These are phyloP conservation scores for Pseudomugil tenellus DNA, from an alignment of 2,797 vertebrate species.

Conservation along the genomic window DNA sequence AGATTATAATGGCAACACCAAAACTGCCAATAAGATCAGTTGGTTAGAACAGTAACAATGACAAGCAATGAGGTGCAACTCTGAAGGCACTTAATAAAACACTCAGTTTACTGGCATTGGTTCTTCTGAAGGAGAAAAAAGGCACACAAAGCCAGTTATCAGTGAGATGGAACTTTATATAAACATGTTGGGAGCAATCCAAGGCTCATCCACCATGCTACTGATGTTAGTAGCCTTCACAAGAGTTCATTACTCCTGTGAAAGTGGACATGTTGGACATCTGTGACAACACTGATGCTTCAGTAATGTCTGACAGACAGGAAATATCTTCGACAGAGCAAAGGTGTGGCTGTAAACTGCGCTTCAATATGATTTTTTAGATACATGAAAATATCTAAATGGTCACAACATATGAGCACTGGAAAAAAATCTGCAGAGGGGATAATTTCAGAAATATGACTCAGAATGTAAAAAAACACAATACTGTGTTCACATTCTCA, in stretches of 20 bases:
- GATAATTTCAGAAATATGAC: background rate
- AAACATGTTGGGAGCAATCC: constrained; percentile 62
- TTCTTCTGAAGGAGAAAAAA: constrained; percentile 58
- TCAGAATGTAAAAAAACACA: background rate
- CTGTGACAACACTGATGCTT: constrained; percentile 69
- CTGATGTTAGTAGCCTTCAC: constrained; percentile 69
- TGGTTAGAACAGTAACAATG: constrained; percentile 20
- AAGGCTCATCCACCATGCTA: constrained; percentile 68
- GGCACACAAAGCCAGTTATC: constrained; percentile 62
- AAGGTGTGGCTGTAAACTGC: constrained; percentile 18
- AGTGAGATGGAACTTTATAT: constrained; percentile 51
- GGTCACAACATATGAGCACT: background rate
- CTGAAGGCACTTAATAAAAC: constrained; percentile 29
- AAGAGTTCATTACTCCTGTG: constrained; percentile 61
- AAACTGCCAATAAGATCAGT: constrained; percentile 30
- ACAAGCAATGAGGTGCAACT: constrained; percentile 24
- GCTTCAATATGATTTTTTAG: constrained; percentile 13
- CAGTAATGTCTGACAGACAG: constrained; percentile 46
- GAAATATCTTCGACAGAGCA: constrained; percentile 43
- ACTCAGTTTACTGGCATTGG: constrained; percentile 24
- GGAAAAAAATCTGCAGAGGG: constrained; percentile 15
- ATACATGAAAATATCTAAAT: background rate
- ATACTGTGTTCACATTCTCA: background rate
- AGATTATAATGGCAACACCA: background rate
- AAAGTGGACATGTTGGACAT: constrained; percentile 67